Conservation (phyloP, 2,797 vertebrate species). For the Clarias platycephalus region DNA sequence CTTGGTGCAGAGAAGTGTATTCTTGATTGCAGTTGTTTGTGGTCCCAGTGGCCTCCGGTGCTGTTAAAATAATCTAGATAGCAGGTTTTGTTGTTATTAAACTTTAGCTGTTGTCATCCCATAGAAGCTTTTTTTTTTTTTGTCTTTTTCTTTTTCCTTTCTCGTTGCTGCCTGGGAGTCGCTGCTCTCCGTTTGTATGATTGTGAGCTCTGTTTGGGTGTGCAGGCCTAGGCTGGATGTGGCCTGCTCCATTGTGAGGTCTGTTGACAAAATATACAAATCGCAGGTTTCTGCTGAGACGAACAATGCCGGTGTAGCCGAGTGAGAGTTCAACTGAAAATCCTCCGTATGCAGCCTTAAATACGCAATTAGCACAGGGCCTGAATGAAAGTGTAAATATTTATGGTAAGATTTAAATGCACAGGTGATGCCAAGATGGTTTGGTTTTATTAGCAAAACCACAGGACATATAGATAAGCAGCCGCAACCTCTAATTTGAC, state of each 20-base stretch:
- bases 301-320: constrained; percentile 19
- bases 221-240: constrained; percentile 30
- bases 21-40: constrained; percentile 40
- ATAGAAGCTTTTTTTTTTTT: constrained; percentile 2
- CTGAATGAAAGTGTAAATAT: constrained; percentile 19
- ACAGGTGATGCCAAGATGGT: constrained; percentile 10
- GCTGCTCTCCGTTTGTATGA: constrained; percentile 14
- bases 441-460: not conserved
- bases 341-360: not conserved
- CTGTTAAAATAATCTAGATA: constrained; percentile 31
- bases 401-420: not conserved
- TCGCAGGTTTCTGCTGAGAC: constrained; percentile 33
- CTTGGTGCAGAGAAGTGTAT: constrained; percentile 21
- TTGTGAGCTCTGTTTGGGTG: constrained; percentile 18
- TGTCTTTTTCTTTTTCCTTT: not conserved
- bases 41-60: constrained; percentile 24
- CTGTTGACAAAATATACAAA: constrained; percentile 55
- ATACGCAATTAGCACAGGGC: constrained; percentile 4
- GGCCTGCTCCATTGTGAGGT: constrained; percentile 30
- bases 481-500: not conserved
- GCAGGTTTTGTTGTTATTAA: constrained; percentile 31
- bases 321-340: constrained; percentile 13
- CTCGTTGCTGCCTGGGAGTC: not conserved
- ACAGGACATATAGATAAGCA: not conserved
- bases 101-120: constrained; percentile 15